Evolutionary conservation across 2,113 vertebrate genomes (phyloP).

Genomic region (Phainopepla nitens): DNA sequence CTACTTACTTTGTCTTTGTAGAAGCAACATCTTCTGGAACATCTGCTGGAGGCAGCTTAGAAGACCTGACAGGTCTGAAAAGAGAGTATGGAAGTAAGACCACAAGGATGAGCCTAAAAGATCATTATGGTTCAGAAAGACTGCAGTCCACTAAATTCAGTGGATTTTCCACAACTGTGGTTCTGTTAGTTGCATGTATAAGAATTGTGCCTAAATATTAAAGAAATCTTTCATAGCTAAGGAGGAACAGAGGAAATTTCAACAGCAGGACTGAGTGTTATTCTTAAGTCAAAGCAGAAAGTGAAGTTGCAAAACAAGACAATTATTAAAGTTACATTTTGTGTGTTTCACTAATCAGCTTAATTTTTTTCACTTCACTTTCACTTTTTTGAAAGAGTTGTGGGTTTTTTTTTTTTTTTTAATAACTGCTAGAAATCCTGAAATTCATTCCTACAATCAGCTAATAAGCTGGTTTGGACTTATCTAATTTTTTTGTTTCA

Average conservation of each 20-base stretch:
- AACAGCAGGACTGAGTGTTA: neutral
- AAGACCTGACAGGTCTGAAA: slow-evolving; percentile 77
- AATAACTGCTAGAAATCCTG: neutral
- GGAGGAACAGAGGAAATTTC: neutral
- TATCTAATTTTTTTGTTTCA: neutral
- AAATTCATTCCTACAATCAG: neutral
- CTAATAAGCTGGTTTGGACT: neutral
- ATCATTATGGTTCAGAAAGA: neutral
- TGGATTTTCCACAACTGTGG: neutral
- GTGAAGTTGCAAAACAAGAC: neutral
- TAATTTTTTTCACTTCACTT: neutral
- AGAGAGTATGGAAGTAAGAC: neutral
- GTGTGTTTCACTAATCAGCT: neutral
- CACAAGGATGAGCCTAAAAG: neutral
- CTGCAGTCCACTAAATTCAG: neutral
- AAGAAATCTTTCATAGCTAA: neutral
- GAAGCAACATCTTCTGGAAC: slow-evolving; percentile 65
- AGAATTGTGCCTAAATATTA: neutral
- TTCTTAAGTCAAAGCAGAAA: neutral
- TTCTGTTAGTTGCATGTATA: neutral
- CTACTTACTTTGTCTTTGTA: slow-evolving; percentile 74
- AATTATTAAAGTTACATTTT: neutral
- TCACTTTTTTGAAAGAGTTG: neutral
- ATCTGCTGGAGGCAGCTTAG: slow-evolving; percentile 61
- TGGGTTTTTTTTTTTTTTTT: neutral